Percentiles rank a stretch among this genome's conserved stretches.
These are phyloP conservation scores for Decapterus maruadsi DNA, from an alignment of 2,797 vertebrate genomes.

Conservation along the genomic window DNA sequence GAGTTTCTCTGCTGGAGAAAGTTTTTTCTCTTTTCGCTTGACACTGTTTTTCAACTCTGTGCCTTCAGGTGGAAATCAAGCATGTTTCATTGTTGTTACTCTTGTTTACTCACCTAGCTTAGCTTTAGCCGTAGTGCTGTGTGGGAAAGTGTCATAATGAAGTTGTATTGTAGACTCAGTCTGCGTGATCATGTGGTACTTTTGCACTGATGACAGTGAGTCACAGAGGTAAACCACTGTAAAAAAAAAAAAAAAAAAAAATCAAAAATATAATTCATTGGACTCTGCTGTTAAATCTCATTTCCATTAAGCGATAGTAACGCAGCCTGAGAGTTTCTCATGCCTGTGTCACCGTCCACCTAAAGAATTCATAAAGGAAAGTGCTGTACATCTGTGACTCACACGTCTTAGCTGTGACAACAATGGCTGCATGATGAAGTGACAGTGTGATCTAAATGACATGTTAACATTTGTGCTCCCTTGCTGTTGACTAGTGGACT, in stretches of 20 bases:
- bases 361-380: background rate
- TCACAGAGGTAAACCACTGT: background rate
- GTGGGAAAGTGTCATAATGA: conserved; percentile 3
- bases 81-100: conserved; percentile 29
- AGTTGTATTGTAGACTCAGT: background rate
- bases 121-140: conserved; percentile 5
- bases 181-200: conserved; percentile 22
- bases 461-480: conserved; percentile 48
- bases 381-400: background rate
- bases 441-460: conserved; percentile 22
- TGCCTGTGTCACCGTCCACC: background rate
- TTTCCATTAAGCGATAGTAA: background rate
- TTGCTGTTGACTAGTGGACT: conserved; percentile 74
- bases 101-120: conserved; percentile 2
- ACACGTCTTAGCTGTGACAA: background rate
- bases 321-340: background rate
- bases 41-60: conserved; percentile 28
- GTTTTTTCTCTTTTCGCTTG: background rate
- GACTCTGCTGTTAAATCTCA: background rate
- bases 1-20: background rate
- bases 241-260: background rate
- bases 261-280: background rate
- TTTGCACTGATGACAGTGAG: conserved; percentile 12
- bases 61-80: conserved; percentile 30
- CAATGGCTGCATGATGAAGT: background rate